Percentiles rank a stretch among this genome's conserved stretches.
Evolutionary conservation across 2,797 vertebrate genomes (phyloP).

Genomic region (Cuculus canorus): DNA sequence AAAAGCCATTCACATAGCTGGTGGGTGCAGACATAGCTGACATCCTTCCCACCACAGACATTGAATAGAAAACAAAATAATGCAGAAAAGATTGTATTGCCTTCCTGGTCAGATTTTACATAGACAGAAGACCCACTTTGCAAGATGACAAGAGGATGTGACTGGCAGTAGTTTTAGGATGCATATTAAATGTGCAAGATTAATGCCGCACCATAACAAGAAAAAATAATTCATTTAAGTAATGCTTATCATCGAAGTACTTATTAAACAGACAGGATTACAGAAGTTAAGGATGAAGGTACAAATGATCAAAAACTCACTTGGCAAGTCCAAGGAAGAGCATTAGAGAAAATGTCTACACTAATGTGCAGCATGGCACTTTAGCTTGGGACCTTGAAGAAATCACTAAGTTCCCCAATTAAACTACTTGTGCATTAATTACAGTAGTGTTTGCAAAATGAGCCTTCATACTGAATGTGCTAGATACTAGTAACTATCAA

Average conservation of each 20-base stretch:
- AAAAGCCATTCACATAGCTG: fast-evolving
- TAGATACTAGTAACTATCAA: background rate
- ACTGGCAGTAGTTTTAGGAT: background rate
- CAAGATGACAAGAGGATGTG: background rate
- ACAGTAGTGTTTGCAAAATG: background rate
- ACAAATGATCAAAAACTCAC: background rate
- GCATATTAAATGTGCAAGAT: background rate
- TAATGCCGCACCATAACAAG: background rate
- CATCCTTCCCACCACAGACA: background rate
- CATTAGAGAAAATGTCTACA: background rate
- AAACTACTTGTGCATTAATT: background rate
- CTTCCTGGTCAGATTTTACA: background rate
- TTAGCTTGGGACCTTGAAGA: background rate
- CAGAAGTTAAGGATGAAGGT: background rate
- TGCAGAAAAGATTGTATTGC: background rate
- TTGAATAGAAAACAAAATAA: background rate
- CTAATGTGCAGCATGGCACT: background rate
- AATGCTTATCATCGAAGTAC: background rate
- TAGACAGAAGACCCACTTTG: background rate
- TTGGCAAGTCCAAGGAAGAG: background rate
- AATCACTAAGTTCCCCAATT: background rate
- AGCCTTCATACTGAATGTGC: background rate
- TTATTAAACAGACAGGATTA: background rate
- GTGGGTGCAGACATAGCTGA: background rate
- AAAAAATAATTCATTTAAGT: background rate